Evolutionary conservation across 2,888 invertebrate genomes (phyloP).

Genomic region (Trissonchulus latispiculum): DNA sequence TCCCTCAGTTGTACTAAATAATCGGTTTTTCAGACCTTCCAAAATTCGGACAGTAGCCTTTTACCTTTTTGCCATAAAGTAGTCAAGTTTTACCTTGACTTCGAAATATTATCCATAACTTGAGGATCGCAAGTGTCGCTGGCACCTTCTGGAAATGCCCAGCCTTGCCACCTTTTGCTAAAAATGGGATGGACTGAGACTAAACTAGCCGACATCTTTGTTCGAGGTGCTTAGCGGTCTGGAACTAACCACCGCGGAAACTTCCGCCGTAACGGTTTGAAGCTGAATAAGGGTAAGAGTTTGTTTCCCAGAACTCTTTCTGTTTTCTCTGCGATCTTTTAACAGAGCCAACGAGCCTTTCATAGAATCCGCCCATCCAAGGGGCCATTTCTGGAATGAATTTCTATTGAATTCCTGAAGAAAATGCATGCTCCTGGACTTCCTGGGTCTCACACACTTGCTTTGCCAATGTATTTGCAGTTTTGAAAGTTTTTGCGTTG

Average conservation of each 20-base stretch:
- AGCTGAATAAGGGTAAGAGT: neutral
- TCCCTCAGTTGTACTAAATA: conserved; percentile 4
- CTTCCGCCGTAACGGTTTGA: conserved; percentile 10
- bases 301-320: neutral
- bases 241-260: conserved; percentile 5
- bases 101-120: neutral
- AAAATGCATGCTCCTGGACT: neutral
- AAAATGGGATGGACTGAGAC: conserved; percentile 3
- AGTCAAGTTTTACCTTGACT: neutral
- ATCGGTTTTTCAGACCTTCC: conserved; percentile 10
- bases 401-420: neutral
- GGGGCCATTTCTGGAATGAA: neutral
- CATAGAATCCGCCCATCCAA: conserved; percentile 10
- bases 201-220: neutral
- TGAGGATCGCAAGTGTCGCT: neutral
- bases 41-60: conserved; percentile 4
- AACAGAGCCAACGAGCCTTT: neutral
- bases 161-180: neutral
- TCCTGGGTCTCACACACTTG: conserved; percentile 11
- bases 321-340: neutral
- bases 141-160: neutral
- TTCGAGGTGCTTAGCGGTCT: neutral
- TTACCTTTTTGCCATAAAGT: neutral
- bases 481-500: conserved; percentile 45
- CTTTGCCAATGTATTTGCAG: conserved; percentile 38